Evolutionary conservation across 2,888 invertebrate species (phyloP).

Genomic region (Cheilosia impressa): DNA sequence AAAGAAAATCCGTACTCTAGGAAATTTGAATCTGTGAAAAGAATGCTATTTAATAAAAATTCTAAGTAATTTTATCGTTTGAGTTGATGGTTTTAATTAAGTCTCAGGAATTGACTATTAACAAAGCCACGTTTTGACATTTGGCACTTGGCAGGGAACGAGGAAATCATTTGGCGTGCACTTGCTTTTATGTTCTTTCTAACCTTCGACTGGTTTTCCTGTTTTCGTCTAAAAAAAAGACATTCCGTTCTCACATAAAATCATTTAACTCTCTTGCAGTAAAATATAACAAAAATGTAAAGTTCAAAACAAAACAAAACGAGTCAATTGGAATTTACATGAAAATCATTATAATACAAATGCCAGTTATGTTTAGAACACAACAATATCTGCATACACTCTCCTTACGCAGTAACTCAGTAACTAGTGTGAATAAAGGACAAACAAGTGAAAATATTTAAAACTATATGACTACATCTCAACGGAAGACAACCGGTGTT

Average conservation of each 20-base stretch:
- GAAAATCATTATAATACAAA: background rate
- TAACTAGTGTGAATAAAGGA: slow-evolving; percentile 11
- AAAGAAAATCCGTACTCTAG: slow-evolving; percentile 59
- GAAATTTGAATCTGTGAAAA: slow-evolving; percentile 70
- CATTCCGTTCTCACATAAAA: slow-evolving; percentile 3
- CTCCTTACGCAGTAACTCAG: background rate
- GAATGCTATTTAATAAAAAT: slow-evolving; percentile 55
- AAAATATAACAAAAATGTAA: slow-evolving; percentile 30
- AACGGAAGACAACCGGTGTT: slow-evolving; percentile 54
- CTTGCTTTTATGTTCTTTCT: too few species aligned
- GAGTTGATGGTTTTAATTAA: background rate
- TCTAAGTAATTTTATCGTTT: slow-evolving; percentile 37
- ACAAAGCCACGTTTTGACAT: too few species aligned
- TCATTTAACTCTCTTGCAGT: slow-evolving; percentile 15
- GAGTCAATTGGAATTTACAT: background rate
- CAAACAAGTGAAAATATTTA: slow-evolving; percentile 12
- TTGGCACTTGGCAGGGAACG: too few species aligned
- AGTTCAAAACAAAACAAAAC: slow-evolving; percentile 2
- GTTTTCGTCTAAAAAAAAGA: too few species aligned
- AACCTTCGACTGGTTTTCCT: too few species aligned
- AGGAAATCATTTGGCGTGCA: too few species aligned
- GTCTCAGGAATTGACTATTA: too few species aligned
- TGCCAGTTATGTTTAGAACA: background rate
- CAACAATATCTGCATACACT: background rate
- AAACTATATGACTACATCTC: slow-evolving; percentile 9